These are phyloP conservation scores for Dryomyza anilis DNA, from an alignment of 2,888 invertebrate genomes.

Conservation along the genomic window DNA sequence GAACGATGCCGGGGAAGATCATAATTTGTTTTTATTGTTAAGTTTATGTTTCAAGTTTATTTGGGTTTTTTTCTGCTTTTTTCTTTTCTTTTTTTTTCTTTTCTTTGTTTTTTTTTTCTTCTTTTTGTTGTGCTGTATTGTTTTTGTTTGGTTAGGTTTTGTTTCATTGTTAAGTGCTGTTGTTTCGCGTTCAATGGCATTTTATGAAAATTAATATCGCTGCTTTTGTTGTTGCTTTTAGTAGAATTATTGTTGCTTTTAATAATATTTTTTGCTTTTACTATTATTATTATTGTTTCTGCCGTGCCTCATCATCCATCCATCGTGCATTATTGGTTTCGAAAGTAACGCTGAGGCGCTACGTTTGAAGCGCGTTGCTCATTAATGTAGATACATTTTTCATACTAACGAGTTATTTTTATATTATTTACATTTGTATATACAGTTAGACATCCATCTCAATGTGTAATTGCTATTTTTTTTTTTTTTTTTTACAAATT, in stretches of 20 bases:
- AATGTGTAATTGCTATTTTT: neutral
- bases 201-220: constrained; percentile 22
- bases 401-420: neutral
- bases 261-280: too few species aligned
- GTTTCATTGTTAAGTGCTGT: neutral
- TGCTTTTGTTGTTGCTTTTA: too few species aligned
- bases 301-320: neutral
- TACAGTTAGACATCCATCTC: neutral
- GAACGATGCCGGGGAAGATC: constrained; percentile 26
- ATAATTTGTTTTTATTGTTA: constrained; percentile 38
- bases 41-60: constrained; percentile 21
- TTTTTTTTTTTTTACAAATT: too few species aligned
- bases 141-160: neutral
- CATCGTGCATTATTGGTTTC: neutral
- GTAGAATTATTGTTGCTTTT: too few species aligned
- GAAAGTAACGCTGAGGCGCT: neutral
- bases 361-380: neutral
- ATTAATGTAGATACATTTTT: neutral
- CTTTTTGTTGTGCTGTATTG: neutral
- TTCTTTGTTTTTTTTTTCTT: neutral
- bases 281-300: too few species aligned
- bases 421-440: neutral
- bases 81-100: neutral
- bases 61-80: neutral
- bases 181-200: constrained; percentile 35